phyloP scores from a whole-genome alignment of 1,140 invertebrate species.

The Drosophila pseudoananassae region DNA sequence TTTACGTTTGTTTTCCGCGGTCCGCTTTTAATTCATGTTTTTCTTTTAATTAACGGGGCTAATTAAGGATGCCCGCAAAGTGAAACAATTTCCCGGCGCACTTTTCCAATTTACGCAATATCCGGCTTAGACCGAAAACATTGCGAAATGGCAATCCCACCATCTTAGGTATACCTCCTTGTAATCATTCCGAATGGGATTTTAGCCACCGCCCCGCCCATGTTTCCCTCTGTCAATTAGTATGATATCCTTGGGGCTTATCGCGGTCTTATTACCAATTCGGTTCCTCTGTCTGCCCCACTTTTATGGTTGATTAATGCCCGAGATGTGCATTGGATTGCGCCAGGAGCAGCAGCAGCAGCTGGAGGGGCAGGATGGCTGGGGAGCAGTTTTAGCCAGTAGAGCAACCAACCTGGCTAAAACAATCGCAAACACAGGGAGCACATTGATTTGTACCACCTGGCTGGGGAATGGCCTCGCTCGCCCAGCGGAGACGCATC shows the following conservation, averaged over 20 bases:
- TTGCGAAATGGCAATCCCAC: slow-evolving; percentile 6
- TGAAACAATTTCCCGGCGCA: slow-evolving; percentile 12
- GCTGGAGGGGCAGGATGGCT: slow-evolving; percentile 25
- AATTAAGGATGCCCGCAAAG: slow-evolving; percentile 18
- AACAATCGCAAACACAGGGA: slow-evolving; percentile 15
- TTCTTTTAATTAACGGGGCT: slow-evolving; percentile 40
- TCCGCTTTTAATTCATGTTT: slow-evolving; percentile 39
- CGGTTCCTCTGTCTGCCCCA: slow-evolving; percentile 48
- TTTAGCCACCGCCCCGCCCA: background rate
- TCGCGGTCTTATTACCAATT: slow-evolving; percentile 49
- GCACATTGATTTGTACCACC: slow-evolving; percentile 62
- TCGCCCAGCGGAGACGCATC: slow-evolving; percentile 51
- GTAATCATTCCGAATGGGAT: slow-evolving; percentile 26
- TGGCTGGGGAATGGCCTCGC: slow-evolving; percentile 61
- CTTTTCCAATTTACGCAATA: slow-evolving; percentile 25
- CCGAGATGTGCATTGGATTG: slow-evolving; percentile 54
- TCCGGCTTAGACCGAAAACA: slow-evolving; percentile 31
- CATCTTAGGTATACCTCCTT: background rate
- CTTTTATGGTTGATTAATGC: slow-evolving; percentile 72
- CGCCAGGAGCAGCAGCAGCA: slow-evolving; percentile 8
- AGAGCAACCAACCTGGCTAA: slow-evolving; percentile 9
- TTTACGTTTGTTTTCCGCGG: slow-evolving; percentile 34
- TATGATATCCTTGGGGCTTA: slow-evolving; percentile 62
- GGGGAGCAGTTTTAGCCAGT: background rate
- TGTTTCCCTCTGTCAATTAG: slow-evolving; percentile 52